A percentile compares a stretch with the other conserved stretches of the same genome.
These are phyloP conservation scores for Hyphantria cunea DNA, from an alignment of 1,140 invertebrate genomes.

Conservation along the genomic window DNA sequence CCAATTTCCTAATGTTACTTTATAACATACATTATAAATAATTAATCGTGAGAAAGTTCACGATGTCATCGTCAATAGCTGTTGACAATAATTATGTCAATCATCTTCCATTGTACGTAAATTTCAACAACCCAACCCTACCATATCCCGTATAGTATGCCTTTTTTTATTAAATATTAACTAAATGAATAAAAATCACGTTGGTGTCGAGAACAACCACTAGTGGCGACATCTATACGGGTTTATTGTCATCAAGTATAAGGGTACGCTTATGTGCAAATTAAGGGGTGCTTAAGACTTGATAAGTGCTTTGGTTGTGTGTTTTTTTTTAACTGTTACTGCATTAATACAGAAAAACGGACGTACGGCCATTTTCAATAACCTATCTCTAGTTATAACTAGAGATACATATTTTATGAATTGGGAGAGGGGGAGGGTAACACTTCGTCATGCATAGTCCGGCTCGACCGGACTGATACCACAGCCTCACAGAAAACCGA, in stretches of 20 bases:
- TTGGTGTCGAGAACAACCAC: not conserved
- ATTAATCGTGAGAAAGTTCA: not conserved
- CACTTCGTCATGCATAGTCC: no score
- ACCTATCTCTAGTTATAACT: no score
- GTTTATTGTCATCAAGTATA: conserved; percentile 16
- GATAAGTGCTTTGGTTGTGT: not conserved
- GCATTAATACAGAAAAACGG: no score
- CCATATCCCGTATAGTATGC: conserved; percentile 13
- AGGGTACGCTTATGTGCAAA: conserved; percentile 6
- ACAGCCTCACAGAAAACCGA: no score
- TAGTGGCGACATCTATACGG: conserved; percentile 22
- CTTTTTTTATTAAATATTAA: conserved; percentile 22
- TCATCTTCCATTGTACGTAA: not conserved
- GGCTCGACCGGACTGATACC: no score
- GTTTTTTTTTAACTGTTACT: no score
- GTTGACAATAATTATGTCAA: conserved; percentile 12
- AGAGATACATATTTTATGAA: no score
- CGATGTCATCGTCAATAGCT: not conserved
- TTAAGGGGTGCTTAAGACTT: conserved; percentile 10
- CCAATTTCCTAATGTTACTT: no score
- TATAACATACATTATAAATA: no score
- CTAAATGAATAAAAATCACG: conserved; percentile 28
- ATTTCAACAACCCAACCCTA: conserved; percentile 12
- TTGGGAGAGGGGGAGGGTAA: no score
- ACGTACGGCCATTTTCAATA: no score